Percentiles rank a stretch among this genome's conserved stretches.
These are phyloP conservation scores for Sorex fumeus DNA, from an alignment of 2,113 vertebrate genomes.

Conservation along the genomic window DNA sequence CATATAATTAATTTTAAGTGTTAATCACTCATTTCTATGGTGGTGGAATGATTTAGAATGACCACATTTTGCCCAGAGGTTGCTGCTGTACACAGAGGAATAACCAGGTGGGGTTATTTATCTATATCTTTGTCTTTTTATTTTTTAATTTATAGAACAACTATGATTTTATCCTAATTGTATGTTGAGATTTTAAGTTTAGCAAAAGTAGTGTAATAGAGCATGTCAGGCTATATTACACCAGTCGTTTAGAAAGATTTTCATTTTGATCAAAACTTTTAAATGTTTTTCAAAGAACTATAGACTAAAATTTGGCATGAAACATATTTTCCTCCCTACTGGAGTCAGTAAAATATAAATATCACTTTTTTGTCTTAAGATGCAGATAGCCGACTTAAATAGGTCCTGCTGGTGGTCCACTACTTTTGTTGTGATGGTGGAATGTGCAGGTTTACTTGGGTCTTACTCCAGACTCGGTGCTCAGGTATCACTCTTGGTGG, in stretches of 20 bases:
- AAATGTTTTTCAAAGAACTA: slow-evolving; percentile 40
- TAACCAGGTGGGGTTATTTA: slow-evolving; percentile 54
- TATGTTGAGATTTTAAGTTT: slow-evolving; percentile 46
- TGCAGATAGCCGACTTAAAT: background rate
- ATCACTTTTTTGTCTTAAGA: background rate
- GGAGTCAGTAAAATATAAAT: slow-evolving; percentile 38
- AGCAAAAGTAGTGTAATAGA: slow-evolving; percentile 4
- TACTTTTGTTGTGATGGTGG: background rate
- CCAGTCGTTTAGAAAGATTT: background rate
- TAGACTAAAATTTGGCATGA: slow-evolving; percentile 6
- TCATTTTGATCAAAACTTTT: slow-evolving; percentile 41
- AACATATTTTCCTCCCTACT: background rate
- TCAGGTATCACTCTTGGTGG: too few relatives aligned
- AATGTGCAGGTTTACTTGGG: too few relatives aligned
- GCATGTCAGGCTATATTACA: background rate
- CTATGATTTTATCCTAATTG: slow-evolving; percentile 37
- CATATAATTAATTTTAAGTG: slow-evolving; percentile 40
- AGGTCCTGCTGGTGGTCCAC: background rate
- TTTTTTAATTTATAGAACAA: slow-evolving; percentile 39
- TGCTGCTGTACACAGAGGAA: background rate
- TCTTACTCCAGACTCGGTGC: too few relatives aligned
- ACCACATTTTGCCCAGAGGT: background rate
- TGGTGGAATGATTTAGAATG: slow-evolving; percentile 13
- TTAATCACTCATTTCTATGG: slow-evolving; percentile 25
- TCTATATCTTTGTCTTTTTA: background rate